phyloP scores from a whole-genome alignment of 2,797 vertebrate genomes.

The Pseudochirops corinnae region DNA sequence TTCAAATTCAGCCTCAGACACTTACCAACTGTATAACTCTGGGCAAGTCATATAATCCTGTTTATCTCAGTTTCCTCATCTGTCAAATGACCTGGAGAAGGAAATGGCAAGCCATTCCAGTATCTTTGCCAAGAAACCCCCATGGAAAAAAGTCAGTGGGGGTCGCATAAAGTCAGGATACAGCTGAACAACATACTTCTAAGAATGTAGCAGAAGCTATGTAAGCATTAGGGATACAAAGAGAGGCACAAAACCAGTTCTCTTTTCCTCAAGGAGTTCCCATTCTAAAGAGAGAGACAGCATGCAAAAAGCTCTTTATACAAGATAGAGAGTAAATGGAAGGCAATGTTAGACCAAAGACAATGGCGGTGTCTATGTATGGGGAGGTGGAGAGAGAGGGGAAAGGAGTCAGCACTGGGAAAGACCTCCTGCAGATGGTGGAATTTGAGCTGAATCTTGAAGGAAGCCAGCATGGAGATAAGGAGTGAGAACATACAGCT shows the following conservation, averaged over 20 bases:
- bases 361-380: not conserved
- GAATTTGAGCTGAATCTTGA: too few relatives aligned
- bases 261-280: not conserved
- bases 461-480: not conserved
- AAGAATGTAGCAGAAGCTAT: not conserved
- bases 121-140: not conserved
- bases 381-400: not conserved
- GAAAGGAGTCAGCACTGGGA: not conserved
- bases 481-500: too few relatives aligned
- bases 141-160: not conserved
- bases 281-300: not conserved
- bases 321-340: not conserved
- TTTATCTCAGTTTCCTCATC: not conserved
- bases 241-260: not conserved
- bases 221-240: too few relatives aligned
- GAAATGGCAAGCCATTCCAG: not conserved
- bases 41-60: not conserved
- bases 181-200: not conserved
- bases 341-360: not conserved
- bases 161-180: not conserved
- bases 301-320: not conserved
- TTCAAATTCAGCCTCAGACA: not conserved
- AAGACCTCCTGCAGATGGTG: not conserved
- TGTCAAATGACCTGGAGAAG: not conserved
- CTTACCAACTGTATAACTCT: not conserved